Percentiles rank a stretch among this genome's conserved stretches.
These are phyloP conservation scores for Jacana jacana DNA, from an alignment of 2,113 vertebrate species.

Conservation along the genomic window DNA sequence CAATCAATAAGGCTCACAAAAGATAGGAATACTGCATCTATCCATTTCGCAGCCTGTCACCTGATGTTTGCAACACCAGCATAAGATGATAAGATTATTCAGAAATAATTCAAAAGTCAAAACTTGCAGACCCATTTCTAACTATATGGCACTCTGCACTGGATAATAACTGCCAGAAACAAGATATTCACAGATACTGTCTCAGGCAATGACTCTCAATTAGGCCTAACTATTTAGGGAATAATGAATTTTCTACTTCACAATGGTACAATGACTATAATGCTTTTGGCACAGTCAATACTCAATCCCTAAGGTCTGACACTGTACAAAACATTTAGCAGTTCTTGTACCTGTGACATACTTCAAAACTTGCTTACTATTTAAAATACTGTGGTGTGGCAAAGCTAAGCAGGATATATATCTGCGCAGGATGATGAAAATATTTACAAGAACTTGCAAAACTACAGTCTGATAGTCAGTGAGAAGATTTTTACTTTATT, in stretches of 20 bases:
- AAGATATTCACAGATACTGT: not conserved
- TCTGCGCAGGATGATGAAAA: not conserved
- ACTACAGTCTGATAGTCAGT: not conserved
- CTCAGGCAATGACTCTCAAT: not conserved
- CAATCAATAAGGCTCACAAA: not conserved
- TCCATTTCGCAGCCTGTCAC: not conserved
- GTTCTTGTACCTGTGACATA: not conserved
- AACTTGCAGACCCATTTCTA: not conserved
- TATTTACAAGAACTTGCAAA: not conserved
- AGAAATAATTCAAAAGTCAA: not conserved
- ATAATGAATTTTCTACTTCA: not conserved
- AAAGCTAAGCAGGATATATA: not conserved
- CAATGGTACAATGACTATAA: rapidly evolving
- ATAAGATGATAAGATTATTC: not conserved
- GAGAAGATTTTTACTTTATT: not conserved
- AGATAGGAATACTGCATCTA: not conserved
- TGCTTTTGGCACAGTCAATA: not conserved
- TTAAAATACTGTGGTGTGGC: not conserved
- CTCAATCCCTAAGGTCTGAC: not conserved
- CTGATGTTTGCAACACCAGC: not conserved
- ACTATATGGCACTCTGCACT: not conserved
- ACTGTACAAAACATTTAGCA: not conserved
- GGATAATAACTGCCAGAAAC: not conserved
- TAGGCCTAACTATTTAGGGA: not conserved
- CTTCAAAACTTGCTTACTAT: not conserved